Percentiles rank a stretch among this genome's conserved stretches.
Conservation (phyloP, 2,888 invertebrate species). For the Leucania comma region DNA sequence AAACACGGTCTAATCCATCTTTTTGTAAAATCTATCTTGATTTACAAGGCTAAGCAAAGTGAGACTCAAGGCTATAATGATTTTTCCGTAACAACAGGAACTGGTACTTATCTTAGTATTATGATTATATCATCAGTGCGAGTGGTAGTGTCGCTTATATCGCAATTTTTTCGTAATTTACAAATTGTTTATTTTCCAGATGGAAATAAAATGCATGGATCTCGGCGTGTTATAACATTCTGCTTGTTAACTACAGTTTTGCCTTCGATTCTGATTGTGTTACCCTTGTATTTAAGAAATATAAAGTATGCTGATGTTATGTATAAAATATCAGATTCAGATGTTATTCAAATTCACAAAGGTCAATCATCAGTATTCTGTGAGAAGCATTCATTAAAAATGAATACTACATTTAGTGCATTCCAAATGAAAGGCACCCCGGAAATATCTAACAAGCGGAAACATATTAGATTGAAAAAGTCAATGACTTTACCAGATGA, state of each 20-base stretch:
- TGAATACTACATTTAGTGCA: constrained; percentile 94
- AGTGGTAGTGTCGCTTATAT: neutral
- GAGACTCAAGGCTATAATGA: constrained; percentile 30
- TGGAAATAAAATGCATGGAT: constrained; percentile 94
- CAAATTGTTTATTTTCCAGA: constrained; percentile 84
- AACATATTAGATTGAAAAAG: constrained; percentile 94
- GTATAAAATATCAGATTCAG: constrained; percentile 95
- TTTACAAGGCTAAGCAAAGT: constrained; percentile 11
- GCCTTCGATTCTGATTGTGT: constrained; percentile 94
- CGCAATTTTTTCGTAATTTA: neutral
- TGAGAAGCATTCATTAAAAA: constrained; percentile 94
- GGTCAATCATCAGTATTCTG: constrained; percentile 96
- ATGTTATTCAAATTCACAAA: constrained; percentile 95
- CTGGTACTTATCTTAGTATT: constrained; percentile 4
- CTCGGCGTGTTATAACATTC: constrained; percentile 94
- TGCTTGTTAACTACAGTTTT: constrained; percentile 94
- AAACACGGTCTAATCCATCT: constrained; percentile 34
- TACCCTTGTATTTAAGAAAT: constrained; percentile 95
- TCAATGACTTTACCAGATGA: constrained; percentile 96
- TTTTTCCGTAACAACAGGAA: constrained; percentile 24
- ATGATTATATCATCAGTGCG: neutral
- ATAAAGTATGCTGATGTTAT: constrained; percentile 94
- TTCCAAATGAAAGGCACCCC: constrained; percentile 94
- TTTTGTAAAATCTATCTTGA: constrained; percentile 14
- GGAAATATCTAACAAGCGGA: constrained; percentile 92